Percentiles rank a stretch among this genome's conserved stretches.
These are phyloP conservation scores for Mormyrus iriodes DNA, from an alignment of 2,113 vertebrate species.

Conservation along the genomic window DNA sequence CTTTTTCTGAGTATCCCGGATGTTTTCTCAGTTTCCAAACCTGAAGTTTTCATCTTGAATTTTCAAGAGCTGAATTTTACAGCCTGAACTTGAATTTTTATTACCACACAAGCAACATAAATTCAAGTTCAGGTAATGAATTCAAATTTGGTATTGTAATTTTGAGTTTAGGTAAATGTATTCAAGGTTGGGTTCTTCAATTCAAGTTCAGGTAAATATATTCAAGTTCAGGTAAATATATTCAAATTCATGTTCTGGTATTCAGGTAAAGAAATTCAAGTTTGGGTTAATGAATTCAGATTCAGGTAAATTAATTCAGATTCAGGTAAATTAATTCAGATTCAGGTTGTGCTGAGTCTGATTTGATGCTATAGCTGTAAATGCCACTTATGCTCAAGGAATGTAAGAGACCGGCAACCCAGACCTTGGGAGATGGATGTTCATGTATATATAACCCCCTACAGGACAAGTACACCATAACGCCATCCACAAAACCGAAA, in stretches of 20 bases:
- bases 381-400: background rate
- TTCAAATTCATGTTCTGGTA: background rate
- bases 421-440: background rate
- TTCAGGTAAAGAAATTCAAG: background rate
- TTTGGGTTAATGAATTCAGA: background rate
- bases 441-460: conserved; percentile 22
- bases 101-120: too few relatives aligned
- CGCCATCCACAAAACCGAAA: conserved; percentile 37
- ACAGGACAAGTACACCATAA: conserved; percentile 33
- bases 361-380: background rate
- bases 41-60: background rate
- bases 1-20: too few relatives aligned
- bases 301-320: background rate
- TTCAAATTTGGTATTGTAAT: background rate
- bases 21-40: background rate
- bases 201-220: too few relatives aligned
- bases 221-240: background rate
- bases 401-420: background rate
- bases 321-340: background rate
- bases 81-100: background rate
- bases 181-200: background rate
- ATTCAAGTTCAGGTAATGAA: too few relatives aligned
- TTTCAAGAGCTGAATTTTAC: background rate
- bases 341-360: background rate
- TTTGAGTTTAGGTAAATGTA: background rate